Base-by-base conservation (phyloP, 2,888 invertebrate species). In the Lithophane ornitopus region DNA sequence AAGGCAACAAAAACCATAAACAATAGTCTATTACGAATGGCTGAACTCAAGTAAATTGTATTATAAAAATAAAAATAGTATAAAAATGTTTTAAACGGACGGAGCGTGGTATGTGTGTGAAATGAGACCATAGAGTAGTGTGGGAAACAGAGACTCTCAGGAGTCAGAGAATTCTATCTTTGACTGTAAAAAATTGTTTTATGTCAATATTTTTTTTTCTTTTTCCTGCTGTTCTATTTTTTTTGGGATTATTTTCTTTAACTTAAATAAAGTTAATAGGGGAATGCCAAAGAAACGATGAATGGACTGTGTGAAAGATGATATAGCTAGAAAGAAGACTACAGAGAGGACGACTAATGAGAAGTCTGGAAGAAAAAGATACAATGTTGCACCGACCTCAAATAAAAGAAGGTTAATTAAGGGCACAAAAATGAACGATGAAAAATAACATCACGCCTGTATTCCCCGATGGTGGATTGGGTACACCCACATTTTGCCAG, bases 11-110 rank as follows among this genome's bases (percentile, higher is more conserved):
- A 76, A 81, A 83, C 28, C 28, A 70, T 69, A 80, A 79, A 85
- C 87, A 86, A 89, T 86, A 68, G 73, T 70, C 84, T 76, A 88
- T 87, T 87, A 88, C 76, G 56, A 73, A 74, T 71, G 80, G 58
- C 70, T 76, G 79, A 81, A 80, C 74, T 73, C 82, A 85, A 80
- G 85, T 84, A 88, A 89, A 88, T 88, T 87, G 85, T 82, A 85
- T 87, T 88, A 91, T 85, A 90, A 78, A 75, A 63, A 78, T 73
- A 78, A 87, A 88, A 88, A 89, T 89, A 71, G 80, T 80, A 88
- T 87, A 91, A 91, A 90, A 90, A 88, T 86, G 89, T 89, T 88
- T 90, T 88, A 88, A 91, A 90, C 86, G 85, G 54, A 72, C 75
- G 58, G 69, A 82, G 67, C 83, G 82, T 73, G 88, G 74, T 72